Evolutionary conservation across 2,113 vertebrate genomes (phyloP).

Genomic region (Oncorhynchus nerka): DNA sequence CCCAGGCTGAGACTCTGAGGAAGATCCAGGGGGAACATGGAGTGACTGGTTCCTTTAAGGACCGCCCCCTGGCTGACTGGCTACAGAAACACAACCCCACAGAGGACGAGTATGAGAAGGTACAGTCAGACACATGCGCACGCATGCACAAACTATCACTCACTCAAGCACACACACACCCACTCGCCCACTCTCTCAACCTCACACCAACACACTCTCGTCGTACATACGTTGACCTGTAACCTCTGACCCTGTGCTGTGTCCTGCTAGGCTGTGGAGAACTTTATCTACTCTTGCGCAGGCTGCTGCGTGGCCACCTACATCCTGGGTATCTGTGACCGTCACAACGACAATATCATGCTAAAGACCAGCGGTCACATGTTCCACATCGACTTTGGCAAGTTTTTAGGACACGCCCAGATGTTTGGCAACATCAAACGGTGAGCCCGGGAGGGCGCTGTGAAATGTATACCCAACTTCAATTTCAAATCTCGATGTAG

Average conservation of each 20-base stretch:
- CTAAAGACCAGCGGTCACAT: conserved; percentile 96
- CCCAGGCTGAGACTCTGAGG: conserved; percentile 91
- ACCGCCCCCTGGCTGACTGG: conserved; percentile 92
- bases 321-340: conserved; percentile 94
- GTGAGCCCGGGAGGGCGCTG: conserved; percentile 66
- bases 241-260: neutral
- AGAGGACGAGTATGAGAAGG: conserved; percentile 95
- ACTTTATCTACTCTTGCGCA: conserved; percentile 97
- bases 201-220: neutral
- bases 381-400: conserved; percentile 98
- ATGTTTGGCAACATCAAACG: conserved; percentile 98
- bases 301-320: conserved; percentile 98
- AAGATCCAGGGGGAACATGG: conserved; percentile 98
- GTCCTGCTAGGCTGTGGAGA: conserved; percentile 87
- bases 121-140: conserved; percentile 42
- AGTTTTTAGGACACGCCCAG: conserved; percentile 95
- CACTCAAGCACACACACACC: too few species aligned
- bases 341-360: conserved; percentile 99
- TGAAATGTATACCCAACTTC: neutral
- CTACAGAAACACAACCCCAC: conserved; percentile 93
- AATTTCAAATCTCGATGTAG: too few species aligned
- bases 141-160: neutral
- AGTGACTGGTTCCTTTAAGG: conserved; percentile 96
- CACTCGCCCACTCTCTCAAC: neutral
- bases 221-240: too few species aligned